Conservation (phyloP, 2,797 vertebrate species). For the Microhierax caerulescens region DNA sequence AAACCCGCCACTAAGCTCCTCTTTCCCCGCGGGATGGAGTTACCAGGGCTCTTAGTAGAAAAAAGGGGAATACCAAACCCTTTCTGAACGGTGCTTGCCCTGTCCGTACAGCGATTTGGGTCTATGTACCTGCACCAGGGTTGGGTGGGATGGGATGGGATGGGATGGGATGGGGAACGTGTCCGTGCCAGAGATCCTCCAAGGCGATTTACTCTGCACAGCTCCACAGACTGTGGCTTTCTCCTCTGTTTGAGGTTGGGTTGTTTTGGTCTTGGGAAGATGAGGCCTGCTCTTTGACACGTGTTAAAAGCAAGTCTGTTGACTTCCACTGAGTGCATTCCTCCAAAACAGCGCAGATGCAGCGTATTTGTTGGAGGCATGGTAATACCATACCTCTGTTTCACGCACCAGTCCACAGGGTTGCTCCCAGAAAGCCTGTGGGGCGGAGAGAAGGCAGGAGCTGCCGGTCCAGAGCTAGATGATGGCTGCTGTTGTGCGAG, state of each 20-base stretch:
- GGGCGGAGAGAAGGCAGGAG: background rate
- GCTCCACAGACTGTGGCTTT: background rate
- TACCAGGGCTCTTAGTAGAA: background rate
- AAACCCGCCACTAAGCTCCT: background rate
- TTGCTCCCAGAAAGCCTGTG: background rate
- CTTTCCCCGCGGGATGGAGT: background rate
- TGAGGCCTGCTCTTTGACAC: background rate
- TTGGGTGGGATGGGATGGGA: background rate
- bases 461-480: background rate
- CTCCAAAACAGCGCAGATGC: background rate
- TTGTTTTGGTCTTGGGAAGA: background rate
- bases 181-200: background rate
- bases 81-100: background rate
- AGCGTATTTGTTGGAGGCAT: background rate
- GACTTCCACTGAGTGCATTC: background rate
- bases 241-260: rapidly evolving
- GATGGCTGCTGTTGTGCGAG: background rate
- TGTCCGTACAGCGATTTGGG: background rate
- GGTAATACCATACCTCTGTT: background rate
- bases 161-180: background rate
- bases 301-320: background rate
- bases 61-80: background rate
- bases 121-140: background rate
- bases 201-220: background rate
- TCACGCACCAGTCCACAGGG: background rate